These are phyloP conservation scores for Nesospiza acunhae DNA, from an alignment of 2,113 vertebrate species.

Conservation along the genomic window DNA sequence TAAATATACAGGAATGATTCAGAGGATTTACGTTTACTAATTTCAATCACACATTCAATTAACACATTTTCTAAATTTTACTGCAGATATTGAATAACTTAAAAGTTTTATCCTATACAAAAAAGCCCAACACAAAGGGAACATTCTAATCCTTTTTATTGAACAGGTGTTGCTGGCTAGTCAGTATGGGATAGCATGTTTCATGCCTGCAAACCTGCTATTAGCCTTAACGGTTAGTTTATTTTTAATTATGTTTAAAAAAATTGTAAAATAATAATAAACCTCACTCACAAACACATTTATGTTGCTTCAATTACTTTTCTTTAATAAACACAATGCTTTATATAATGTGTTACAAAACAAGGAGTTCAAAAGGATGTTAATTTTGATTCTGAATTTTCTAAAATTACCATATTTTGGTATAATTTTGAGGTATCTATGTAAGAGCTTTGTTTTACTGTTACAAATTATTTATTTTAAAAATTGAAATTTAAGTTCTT, in stretches of 20 bases:
- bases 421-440: not conserved
- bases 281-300: not conserved
- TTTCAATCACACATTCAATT: not conserved
- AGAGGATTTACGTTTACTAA: not conserved
- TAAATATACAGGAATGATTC: not conserved
- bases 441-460: not conserved
- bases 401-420: not conserved
- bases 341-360: not conserved
- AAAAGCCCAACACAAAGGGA: not conserved
- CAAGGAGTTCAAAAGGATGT: not conserved
- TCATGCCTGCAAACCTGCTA: not conserved
- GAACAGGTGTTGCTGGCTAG: not conserved
- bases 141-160: not conserved
- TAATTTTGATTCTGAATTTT: not conserved
- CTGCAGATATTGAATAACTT: not conserved
- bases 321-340: not conserved
- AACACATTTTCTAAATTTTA: not conserved
- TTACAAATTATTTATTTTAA: not conserved
- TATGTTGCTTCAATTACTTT: not conserved
- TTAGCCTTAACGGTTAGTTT: not conserved
- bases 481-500: not conserved
- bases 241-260: not conserved
- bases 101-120: not conserved
- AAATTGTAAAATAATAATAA: not conserved
- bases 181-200: accelerated